A percentile compares a stretch with the other conserved stretches of the same genome.
These are phyloP conservation scores for Dasyornis broadbenti DNA, from an alignment of 2,113 vertebrate genomes.

Conservation along the genomic window DNA sequence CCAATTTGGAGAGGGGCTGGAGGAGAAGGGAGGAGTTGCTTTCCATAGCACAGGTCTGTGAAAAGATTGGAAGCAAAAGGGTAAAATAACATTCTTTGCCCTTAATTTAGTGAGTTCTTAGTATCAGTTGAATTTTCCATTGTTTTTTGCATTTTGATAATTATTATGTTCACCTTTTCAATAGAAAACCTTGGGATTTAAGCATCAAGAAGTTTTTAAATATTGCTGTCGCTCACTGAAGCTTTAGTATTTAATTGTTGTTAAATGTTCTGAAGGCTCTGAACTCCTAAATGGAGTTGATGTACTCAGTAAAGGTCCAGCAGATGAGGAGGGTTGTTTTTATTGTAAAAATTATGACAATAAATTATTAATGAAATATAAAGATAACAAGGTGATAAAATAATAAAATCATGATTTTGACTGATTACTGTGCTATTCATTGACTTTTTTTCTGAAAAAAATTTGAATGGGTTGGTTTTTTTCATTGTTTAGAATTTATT, in stretches of 20 bases:
- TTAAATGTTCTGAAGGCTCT: background rate
- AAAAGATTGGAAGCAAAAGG: background rate
- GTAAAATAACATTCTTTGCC: background rate
- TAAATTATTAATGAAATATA: background rate
- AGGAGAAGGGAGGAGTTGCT: background rate
- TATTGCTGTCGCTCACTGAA: background rate
- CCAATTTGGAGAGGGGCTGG: background rate
- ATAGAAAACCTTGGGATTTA: background rate
- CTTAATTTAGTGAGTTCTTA: background rate
- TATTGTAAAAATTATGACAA: background rate
- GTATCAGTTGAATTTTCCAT: background rate
- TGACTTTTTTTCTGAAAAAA: background rate
- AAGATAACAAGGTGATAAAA: background rate
- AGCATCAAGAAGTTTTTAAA: background rate
- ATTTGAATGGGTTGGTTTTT: background rate
- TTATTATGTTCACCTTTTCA: background rate
- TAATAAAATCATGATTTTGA: background rate
- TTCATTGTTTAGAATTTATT: slow-evolving; percentile 30
- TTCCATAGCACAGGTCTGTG: background rate
- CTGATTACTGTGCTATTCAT: background rate
- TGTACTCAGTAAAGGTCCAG: background rate
- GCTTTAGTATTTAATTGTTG: background rate
- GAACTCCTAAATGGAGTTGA: background rate
- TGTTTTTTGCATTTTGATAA: background rate
- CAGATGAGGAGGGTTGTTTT: background rate